phyloP scores from a whole-genome alignment of 2,113 vertebrate genomes.

The Numida meleagris region DNA sequence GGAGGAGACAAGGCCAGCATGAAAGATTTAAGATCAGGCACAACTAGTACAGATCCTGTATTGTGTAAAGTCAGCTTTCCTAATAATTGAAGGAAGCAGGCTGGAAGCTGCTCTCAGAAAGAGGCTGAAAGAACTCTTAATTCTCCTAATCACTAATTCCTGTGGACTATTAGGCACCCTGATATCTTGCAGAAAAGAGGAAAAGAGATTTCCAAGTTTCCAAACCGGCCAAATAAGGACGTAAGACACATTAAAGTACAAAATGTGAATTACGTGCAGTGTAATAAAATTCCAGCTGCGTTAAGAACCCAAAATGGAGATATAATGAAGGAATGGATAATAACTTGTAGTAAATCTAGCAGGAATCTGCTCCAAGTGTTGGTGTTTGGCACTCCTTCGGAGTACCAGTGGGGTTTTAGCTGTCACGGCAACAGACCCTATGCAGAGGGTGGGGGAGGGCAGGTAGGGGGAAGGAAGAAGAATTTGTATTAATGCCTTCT shows the following conservation, averaged over 20 bases:
- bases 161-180: not conserved
- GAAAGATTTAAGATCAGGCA: not conserved
- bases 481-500: not conserved
- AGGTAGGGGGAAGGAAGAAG: not conserved
- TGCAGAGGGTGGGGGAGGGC: not conserved
- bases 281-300: not conserved
- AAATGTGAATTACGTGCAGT: not conserved
- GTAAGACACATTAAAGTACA: not conserved
- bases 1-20: not conserved
- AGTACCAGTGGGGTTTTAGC: conserved; percentile 24
- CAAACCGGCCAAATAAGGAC: not conserved
- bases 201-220: conserved; percentile 10
- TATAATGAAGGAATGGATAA: not conserved
- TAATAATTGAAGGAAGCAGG: conserved; percentile 11
- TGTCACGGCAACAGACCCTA: conserved; percentile 19
- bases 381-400: not conserved
- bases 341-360: not conserved
- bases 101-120: conserved; percentile 14
- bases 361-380: not conserved
- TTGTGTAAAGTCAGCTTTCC: conserved; percentile 15
- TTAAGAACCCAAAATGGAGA: not conserved
- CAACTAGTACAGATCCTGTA: not conserved
- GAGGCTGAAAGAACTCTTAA: conserved; percentile 34
- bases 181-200: not conserved
- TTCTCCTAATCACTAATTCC: conserved; percentile 27